These are phyloP conservation scores for Anoplopoma fimbria DNA, from an alignment of 2,113 vertebrate species.

Conservation along the genomic window DNA sequence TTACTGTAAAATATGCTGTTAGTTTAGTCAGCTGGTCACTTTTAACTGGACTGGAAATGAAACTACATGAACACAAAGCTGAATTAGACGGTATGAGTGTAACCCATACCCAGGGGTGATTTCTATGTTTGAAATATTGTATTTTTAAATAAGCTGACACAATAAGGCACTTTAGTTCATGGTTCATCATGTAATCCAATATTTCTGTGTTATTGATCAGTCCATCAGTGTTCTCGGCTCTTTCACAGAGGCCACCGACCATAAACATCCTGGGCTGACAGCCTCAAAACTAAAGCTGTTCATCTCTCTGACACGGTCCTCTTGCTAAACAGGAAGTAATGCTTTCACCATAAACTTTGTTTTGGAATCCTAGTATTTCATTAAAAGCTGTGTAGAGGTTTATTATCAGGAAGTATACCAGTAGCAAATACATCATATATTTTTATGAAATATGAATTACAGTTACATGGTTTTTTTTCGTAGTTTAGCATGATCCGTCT, in stretches of 20 bases:
- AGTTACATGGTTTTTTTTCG: too few species aligned
- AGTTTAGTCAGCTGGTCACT: background rate
- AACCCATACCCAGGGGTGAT: conserved; percentile 21
- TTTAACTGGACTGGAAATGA: background rate
- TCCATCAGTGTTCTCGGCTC: conserved; percentile 19
- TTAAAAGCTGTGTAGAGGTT: background rate
- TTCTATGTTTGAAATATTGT: conserved; percentile 29
- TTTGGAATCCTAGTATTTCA: background rate
- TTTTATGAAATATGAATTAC: background rate
- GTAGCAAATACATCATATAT: background rate
- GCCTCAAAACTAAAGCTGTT: background rate
- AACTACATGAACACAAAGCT: background rate
- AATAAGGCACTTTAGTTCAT: background rate
- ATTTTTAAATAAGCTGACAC: conserved; percentile 1
- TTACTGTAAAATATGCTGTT: background rate
- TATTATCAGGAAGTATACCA: background rate
- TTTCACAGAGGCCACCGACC: background rate
- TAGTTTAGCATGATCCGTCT: background rate
- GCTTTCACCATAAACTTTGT: background rate
- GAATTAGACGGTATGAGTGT: background rate
- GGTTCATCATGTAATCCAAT: conserved; percentile 32
- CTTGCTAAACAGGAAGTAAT: background rate
- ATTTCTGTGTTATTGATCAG: conserved; percentile 48
- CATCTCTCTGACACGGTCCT: conserved; percentile 1
- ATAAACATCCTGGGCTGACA: conserved; percentile 31